Evolutionary conservation across 2,888 invertebrate species (phyloP).

Genomic region (Melieria picta): DNA sequence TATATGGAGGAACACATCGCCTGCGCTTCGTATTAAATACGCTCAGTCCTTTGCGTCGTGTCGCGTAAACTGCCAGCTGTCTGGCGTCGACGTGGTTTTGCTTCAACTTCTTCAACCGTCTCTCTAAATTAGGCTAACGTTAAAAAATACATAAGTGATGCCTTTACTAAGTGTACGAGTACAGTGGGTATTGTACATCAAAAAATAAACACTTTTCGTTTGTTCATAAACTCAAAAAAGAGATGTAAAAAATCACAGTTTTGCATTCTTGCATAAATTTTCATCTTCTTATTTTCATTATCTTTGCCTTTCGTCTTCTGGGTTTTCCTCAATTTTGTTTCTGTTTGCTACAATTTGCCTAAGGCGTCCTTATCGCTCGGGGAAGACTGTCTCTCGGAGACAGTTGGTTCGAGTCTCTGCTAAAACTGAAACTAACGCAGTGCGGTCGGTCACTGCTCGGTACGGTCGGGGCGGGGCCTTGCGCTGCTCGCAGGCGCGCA

Average conservation of each 20-base stretch:
- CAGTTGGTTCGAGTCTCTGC: too few species aligned
- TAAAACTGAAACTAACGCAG: too few species aligned
- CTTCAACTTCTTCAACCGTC: neutral
- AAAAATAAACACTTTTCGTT: slow-evolving; percentile 20
- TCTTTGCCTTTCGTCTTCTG: slow-evolving; percentile 19
- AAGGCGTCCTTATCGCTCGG: too few species aligned
- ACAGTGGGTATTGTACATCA: slow-evolving; percentile 25
- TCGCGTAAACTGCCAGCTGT: too few species aligned
- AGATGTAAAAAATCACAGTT: slow-evolving; percentile 60
- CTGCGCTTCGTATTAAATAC: too few species aligned
- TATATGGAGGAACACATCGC: neutral
- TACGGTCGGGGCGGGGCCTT: neutral
- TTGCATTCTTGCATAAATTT: slow-evolving; percentile 51
- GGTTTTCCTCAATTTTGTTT: slow-evolving; percentile 20
- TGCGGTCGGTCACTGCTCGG: neutral
- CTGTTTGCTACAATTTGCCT: neutral
- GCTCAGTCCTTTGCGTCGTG: too few species aligned
- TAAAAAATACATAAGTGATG: slow-evolving; percentile 10
- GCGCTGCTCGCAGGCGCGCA: neutral
- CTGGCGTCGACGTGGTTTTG: too few species aligned
- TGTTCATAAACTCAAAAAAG: slow-evolving; percentile 43
- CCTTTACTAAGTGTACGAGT: slow-evolving; percentile 6
- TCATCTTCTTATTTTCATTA: slow-evolving; percentile 42
- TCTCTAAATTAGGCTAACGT: slow-evolving; percentile 12
- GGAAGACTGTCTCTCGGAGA: too few species aligned